Conservation (phyloP, 2,888 invertebrate genomes). For the Ceraclea dissimilis region DNA sequence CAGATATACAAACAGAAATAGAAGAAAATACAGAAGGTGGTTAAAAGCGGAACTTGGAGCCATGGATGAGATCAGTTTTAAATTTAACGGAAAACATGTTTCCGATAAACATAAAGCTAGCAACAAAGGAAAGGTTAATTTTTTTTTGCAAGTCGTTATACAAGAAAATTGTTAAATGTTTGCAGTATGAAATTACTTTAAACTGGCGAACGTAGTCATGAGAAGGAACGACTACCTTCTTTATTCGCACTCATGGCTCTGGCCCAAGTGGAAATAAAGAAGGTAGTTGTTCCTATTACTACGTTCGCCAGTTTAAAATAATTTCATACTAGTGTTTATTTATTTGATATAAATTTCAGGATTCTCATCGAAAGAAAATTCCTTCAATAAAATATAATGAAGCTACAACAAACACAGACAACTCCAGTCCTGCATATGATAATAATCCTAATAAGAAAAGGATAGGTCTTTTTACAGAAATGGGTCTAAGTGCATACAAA, state of each 20-base stretch:
- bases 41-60: conserved; percentile 16
- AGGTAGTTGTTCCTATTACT: no score
- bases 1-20: not conserved
- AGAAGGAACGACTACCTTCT: no score
- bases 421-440: not conserved
- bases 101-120: conserved; percentile 10
- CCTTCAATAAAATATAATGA: conserved; percentile 7
- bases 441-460: conserved; percentile 6
- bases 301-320: no score
- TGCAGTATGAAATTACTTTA: no score
- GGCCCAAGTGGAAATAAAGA: no score
- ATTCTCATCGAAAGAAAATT: conserved; percentile 4
- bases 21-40: conserved; percentile 10
- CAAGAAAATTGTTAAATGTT: no score
- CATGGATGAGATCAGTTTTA: conserved; percentile 4
- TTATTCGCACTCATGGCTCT: no score
- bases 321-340: no score
- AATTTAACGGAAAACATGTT: conserved; percentile 9
- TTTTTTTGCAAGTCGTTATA: no score
- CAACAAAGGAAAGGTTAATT: conserved; percentile 10
- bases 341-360: conserved; percentile 10
- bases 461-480: conserved; percentile 23
- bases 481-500: conserved; percentile 20
- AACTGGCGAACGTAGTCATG: no score
- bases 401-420: not conserved